Evolutionary conservation across 2,113 vertebrate genomes (phyloP).

Genomic region (Apus apus): DNA sequence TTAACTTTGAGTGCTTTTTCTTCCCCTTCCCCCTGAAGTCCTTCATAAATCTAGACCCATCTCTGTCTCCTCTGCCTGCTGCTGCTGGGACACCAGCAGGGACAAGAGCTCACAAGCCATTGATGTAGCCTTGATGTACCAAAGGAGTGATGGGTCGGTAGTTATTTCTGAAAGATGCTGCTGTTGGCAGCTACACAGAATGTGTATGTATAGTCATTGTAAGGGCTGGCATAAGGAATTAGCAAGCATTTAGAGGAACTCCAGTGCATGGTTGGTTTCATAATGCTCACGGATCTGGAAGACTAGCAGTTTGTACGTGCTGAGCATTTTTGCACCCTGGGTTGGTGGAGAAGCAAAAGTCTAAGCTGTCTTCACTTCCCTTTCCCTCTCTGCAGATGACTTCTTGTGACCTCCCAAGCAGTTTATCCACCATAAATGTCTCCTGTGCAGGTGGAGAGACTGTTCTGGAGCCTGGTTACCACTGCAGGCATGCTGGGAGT

Average conservation of each 20-base stretch:
- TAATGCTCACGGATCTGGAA: not conserved
- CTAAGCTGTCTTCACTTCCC: not conserved
- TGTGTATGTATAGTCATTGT: not conserved
- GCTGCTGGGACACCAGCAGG: not conserved
- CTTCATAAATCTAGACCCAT: slow-evolving; percentile 51
- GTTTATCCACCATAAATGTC: not conserved
- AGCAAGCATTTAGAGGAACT: not conserved
- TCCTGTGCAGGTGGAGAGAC: not conserved
- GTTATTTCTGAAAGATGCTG: not conserved
- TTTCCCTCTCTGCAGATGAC: not conserved
- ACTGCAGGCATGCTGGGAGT: not conserved
- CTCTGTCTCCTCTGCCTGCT: not conserved
- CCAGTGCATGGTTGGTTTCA: not conserved
- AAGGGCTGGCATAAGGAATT: not conserved
- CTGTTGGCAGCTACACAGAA: not conserved
- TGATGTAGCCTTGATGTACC: not conserved
- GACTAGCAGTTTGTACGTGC: not conserved
- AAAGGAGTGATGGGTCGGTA: not conserved
- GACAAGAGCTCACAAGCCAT: not conserved
- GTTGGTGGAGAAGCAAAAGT: not conserved
- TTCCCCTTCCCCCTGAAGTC: not conserved
- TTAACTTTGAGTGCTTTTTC: not conserved
- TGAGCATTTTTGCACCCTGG: not conserved
- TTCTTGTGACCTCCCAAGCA: not conserved
- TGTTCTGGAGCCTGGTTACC: not conserved